A percentile compares a stretch with the other conserved stretches of the same genome.
Conservation (phyloP, 2,888 invertebrate species). For the Eutolmus rufibarbis region DNA sequence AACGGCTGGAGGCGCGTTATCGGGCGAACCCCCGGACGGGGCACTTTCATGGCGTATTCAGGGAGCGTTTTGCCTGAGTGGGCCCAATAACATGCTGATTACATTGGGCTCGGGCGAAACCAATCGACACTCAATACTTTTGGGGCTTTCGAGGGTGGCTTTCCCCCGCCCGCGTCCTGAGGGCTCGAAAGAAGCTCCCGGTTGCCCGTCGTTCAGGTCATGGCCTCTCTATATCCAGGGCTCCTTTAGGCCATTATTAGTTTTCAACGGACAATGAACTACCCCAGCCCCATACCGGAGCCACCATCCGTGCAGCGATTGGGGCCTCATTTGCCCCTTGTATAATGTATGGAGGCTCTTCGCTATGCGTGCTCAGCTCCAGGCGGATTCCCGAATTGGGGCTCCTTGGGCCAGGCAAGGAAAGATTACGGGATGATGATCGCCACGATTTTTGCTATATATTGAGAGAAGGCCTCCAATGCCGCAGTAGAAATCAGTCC, state of each 20-base stretch:
- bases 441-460: slow-evolving; percentile 8
- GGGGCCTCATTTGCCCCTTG: background rate
- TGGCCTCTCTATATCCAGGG: background rate
- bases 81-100: slow-evolving; percentile 37
- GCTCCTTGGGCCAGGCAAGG: background rate
- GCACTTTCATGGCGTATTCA: slow-evolving; percentile 28
- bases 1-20: background rate
- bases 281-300: background rate
- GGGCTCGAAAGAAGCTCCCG: background rate
- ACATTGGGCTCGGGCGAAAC: slow-evolving; percentile 3
- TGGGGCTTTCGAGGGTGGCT: background rate
- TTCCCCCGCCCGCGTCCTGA: background rate
- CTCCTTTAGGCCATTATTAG: slow-evolving; percentile 31
- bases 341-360: background rate
- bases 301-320: background rate
- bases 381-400: background rate
- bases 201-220: background rate
- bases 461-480: background rate
- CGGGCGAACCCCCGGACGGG: background rate
- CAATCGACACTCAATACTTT: slow-evolving; percentile 32
- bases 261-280: slow-evolving; percentile 34
- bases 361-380: background rate
- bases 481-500: background rate
- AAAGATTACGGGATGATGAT: slow-evolving; percentile 28
- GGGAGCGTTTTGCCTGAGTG: slow-evolving; percentile 27